Evolutionary conservation across 2,113 vertebrate genomes (phyloP), one percentile per base, ranked within the genome.

Genomic region (Pelecanus crispus): DNA sequence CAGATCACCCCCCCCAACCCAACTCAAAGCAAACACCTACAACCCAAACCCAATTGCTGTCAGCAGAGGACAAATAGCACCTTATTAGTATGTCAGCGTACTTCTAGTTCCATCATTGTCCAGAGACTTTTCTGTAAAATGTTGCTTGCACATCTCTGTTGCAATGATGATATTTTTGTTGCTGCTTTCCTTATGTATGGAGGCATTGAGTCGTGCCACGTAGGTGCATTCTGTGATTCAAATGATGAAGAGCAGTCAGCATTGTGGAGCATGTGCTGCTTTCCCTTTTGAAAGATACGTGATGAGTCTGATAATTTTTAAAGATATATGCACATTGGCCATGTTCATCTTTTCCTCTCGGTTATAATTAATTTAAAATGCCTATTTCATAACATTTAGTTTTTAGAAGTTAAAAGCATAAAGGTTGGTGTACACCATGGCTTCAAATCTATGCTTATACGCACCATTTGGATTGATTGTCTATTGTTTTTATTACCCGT

Each of bases 101-200:
- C n/a, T 93, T 71, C 78, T 50, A 52, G 40, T 84, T 82, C 7
- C 59, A 32, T 91, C 55, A 9, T 45, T 80, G 86, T 67, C 82
- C 59, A 21, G 70, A 52, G 56, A 31, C 34, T 93, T 56, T 20
- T 40, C 44, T 75, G 13, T 70, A 13, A 47, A 17, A 32, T 34
- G 31, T 34, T 63, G 40, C 65, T 82, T 83, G 15, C n/a, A 20
- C 13, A 10, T 45, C 25, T 53, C 14, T 0, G 62, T 13, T 71
- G 45, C 58, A 49, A 56, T 53, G 73, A 4, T 15, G 73, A 4
- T 15, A 7, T 63, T 88, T 74, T 70, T 63, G 52, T 26, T 20
- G 52, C 50, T 58, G 28, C 2, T 2, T 26, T 61, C 50, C 11
- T 26, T 13, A 3, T 2, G 17, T 9, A 0, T 3, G 36, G 42